Percentiles rank a stretch among this genome's conserved stretches.
Conservation (phyloP, 1,140 invertebrate genomes). For the Solen grandis region DNA sequence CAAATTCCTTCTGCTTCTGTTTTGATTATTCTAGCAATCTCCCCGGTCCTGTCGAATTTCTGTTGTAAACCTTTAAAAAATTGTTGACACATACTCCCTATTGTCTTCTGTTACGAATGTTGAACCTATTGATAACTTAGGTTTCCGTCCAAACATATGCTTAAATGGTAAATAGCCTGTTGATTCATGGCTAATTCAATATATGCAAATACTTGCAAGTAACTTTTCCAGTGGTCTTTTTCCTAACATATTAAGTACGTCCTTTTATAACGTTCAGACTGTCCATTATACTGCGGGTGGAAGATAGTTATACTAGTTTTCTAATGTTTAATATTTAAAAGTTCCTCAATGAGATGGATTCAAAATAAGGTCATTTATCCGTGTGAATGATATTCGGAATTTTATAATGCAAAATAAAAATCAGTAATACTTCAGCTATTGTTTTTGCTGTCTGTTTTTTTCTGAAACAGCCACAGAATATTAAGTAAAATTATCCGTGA, state of each 20-base stretch:
- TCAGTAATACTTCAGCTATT: conserved; percentile 43
- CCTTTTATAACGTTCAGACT: too few species aligned
- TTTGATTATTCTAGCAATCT: too few species aligned
- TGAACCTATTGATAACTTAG: background rate
- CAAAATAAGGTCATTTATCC: conserved; percentile 50
- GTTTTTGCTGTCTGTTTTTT: conserved; percentile 49
- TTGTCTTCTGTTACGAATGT: background rate
- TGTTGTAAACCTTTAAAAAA: background rate
- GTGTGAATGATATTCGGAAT: conserved; percentile 22
- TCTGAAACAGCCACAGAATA: conserved; percentile 51
- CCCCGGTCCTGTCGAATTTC: background rate
- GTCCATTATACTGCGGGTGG: too few species aligned
- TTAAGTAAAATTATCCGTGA: conserved; percentile 56
- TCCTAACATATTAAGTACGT: too few species aligned
- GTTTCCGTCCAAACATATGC: background rate
- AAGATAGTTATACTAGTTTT: too few species aligned
- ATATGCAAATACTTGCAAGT: background rate
- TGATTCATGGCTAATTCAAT: conserved; percentile 3
- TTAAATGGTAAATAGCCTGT: too few species aligned
- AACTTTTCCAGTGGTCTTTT: too few species aligned
- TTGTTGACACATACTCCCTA: background rate
- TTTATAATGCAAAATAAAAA: conserved; percentile 43
- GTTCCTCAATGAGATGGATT: too few species aligned
- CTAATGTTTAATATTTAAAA: too few species aligned
- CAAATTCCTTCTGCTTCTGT: too few species aligned